Base-by-base conservation (phyloP, 2,113 vertebrate genomes). In the Lepisosteus oculatus region DNA sequence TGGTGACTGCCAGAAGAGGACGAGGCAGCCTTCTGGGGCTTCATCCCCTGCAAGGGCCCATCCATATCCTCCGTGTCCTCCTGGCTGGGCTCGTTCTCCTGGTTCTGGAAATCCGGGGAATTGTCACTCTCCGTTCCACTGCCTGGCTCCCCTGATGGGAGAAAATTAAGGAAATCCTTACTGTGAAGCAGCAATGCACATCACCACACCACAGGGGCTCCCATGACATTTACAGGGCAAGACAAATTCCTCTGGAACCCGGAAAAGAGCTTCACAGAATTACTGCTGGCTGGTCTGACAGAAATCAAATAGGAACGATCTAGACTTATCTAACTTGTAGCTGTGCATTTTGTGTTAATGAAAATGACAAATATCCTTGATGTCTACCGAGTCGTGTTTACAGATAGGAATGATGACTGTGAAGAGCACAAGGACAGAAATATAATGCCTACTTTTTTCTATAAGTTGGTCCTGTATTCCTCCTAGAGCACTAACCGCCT, bases 391-490 rank as follows among this genome's bases (percentile, higher is more conserved):
- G 15, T 29, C 3, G 41, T 13, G n/a, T 70, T 44, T 8, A 70
- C 42, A 44, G 43, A n/a, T 12, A 47, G 13, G 12, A n/a, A 45
- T 17, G 43, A n/a, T 54, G 62, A 72, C 14, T 4, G 2, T 57
- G 3, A 15, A 4, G 42, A 43, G 47, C 47, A 44, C 43, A 13
- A 13, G 41, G 15, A 44, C 43, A 74, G 64, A 65, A 62, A 45
- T 43, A 29, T 73, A 5, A 4, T 43, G 95, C 97, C 95, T 87
- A 98, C 97, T 93, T 82, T 99, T 99, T 77, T 98, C 97, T 71
- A 95, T 97, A 85, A 99, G 94, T 88, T 98, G 97, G 84, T 99
- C 97, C 45, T 97, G 97, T 41, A 98, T 94, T 74, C 97, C 97
- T 14, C 96, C 96, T 29, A 98, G 89, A 0, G 97, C 97, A 74